A percentile compares a stretch with the other conserved stretches of the same genome.
phyloP scores from a whole-genome alignment of 2,888 invertebrate genomes.

The Ctena decussata region DNA sequence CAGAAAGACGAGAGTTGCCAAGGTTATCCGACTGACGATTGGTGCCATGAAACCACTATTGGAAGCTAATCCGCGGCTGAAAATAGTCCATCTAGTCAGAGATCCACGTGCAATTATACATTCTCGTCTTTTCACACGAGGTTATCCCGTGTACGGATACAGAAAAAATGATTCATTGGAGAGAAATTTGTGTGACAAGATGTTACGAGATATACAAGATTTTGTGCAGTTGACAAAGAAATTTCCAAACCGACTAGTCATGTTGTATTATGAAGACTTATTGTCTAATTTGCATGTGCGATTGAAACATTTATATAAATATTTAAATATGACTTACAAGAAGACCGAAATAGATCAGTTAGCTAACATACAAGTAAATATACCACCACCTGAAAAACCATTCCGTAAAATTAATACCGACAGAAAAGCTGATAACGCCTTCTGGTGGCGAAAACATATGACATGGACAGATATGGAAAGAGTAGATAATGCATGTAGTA shows the following conservation, averaged over 20 bases:
- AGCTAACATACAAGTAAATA: constrained; percentile 40
- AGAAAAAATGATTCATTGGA: constrained; percentile 33
- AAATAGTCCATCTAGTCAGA: constrained; percentile 41
- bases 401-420: not conserved
- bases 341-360: constrained; percentile 18
- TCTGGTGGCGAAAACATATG: constrained; percentile 56
- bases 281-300: constrained; percentile 34
- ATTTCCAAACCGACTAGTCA: constrained; percentile 28
- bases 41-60: constrained; percentile 35
- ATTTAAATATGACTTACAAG: constrained; percentile 37
- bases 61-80: constrained; percentile 27
- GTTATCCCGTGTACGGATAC: constrained; percentile 39
- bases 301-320: constrained; percentile 26
- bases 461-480: not conserved
- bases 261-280: constrained; percentile 47
- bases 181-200: constrained; percentile 35
- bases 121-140: constrained; percentile 31
- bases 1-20: constrained; percentile 16
- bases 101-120: constrained; percentile 46
- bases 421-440: constrained; percentile 39
- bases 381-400: constrained; percentile 49
- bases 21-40: constrained; percentile 30
- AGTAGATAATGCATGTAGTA: not conserved
- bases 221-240: constrained; percentile 9
- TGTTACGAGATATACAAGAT: constrained; percentile 25